A percentile compares a stretch with the other conserved stretches of the same genome.
phyloP scores from a whole-genome alignment of 2,797 vertebrate genomes.

The Stomatorhinus walkeri region DNA sequence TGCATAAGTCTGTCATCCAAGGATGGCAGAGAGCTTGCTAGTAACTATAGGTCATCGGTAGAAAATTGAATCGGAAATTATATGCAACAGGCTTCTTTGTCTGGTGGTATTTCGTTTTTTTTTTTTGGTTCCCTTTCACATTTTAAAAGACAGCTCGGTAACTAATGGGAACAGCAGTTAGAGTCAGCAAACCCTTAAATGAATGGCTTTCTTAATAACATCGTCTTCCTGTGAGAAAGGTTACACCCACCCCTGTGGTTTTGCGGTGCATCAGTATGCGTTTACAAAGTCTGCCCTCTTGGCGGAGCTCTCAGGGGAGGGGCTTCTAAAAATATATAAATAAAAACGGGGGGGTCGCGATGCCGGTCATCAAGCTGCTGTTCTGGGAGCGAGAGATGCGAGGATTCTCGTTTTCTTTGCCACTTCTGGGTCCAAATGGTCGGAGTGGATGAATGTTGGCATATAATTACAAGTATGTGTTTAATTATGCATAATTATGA shows the following conservation, averaged over 20 bases:
- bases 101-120: slow-evolving; percentile 42
- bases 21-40: slow-evolving; percentile 48
- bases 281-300: slow-evolving; percentile 25
- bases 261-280: slow-evolving; percentile 48
- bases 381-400: background rate
- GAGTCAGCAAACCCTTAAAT: slow-evolving; percentile 48
- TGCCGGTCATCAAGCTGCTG: background rate
- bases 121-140: slow-evolving; percentile 22
- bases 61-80: slow-evolving; percentile 67
- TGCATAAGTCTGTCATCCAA: slow-evolving; percentile 42
- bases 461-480: background rate
- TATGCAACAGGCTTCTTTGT: slow-evolving; percentile 57
- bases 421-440: background rate
- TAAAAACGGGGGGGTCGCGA: background rate
- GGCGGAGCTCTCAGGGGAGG: background rate
- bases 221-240: slow-evolving; percentile 52
- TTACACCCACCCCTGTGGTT: slow-evolving; percentile 54
- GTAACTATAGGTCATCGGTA: slow-evolving; percentile 56
- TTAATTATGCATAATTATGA: slow-evolving; percentile 11
- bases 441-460: background rate
- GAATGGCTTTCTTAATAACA: slow-evolving; percentile 50
- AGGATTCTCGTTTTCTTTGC: background rate
- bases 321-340: background rate
- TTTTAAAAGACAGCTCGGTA: slow-evolving; percentile 44
- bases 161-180: slow-evolving; percentile 47